A percentile compares a stretch with the other conserved stretches of the same genome.
These are phyloP conservation scores for Hyles lineata DNA, from an alignment of 2,888 invertebrate species.

Conservation along the genomic window DNA sequence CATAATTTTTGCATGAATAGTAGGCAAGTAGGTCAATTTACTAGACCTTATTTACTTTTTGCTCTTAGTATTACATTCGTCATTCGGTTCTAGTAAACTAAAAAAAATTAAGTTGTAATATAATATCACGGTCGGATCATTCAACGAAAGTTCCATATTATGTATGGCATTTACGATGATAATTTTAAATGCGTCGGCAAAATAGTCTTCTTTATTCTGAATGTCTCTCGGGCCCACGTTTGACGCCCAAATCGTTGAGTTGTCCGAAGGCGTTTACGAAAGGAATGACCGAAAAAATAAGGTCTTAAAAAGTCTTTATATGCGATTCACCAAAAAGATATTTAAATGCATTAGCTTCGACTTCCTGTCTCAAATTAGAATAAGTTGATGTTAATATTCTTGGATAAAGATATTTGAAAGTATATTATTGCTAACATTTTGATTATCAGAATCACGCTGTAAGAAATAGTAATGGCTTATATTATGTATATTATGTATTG, in stretches of 20 bases:
- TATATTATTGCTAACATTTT: neutral
- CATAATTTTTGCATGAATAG: neutral
- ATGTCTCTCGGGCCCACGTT: neutral
- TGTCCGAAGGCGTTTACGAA: slow-evolving; percentile 12
- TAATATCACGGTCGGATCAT: neutral
- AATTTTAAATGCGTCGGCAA: neutral
- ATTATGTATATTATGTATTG: no score
- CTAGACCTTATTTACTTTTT: no score
- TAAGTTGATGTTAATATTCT: neutral
- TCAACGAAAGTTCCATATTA: neutral
- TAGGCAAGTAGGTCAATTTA: neutral
- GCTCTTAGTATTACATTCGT: no score
- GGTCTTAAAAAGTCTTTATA: slow-evolving; percentile 1
- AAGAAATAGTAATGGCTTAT: neutral
- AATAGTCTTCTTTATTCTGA: neutral
- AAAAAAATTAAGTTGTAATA: neutral
- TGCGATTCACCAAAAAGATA: neutral
- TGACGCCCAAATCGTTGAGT: neutral
- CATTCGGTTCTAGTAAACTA: neutral
- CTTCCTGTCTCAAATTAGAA: neutral
- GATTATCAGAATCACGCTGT: neutral
- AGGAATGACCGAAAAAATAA: slow-evolving; percentile 9
- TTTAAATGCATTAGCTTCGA: neutral
- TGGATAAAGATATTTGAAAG: neutral
- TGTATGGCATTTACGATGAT: slow-evolving; percentile 7